phyloP scores from a whole-genome alignment of 2,797 vertebrate genomes.

The Gastrophryne carolinensis region DNA sequence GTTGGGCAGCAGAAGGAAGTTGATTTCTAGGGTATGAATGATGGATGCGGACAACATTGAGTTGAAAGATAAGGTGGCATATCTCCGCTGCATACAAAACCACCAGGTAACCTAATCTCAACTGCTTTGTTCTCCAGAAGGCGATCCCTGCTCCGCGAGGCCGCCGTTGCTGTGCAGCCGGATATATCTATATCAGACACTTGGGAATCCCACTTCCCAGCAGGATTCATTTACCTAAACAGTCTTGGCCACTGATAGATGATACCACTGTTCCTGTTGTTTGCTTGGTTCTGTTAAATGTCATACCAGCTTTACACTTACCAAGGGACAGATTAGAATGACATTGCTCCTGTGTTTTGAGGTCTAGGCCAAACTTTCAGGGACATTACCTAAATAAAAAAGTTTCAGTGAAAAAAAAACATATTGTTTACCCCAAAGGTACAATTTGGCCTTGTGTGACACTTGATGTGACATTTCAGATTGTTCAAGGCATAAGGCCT shows the following conservation, averaged over 20 bases:
- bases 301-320: background rate
- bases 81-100: slow-evolving; percentile 34
- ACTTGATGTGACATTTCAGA: no score
- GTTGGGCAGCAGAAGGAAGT: slow-evolving; percentile 27
- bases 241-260: background rate
- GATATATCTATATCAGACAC: slow-evolving; percentile 34
- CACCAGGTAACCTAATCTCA: slow-evolving; percentile 44
- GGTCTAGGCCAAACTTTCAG: background rate
- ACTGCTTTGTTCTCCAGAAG: slow-evolving; percentile 22
- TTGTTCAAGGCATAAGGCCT: no score
- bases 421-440: no score
- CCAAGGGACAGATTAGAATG: background rate
- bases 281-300: background rate
- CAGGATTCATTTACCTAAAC: slow-evolving; percentile 1
- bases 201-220: slow-evolving; percentile 28
- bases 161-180: slow-evolving; percentile 39
- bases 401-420: no score
- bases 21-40: slow-evolving; percentile 47
- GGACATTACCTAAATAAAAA: background rate
- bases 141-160: slow-evolving; percentile 23
- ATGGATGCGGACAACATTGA: slow-evolving; percentile 41
- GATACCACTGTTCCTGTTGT: background rate
- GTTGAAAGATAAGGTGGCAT: slow-evolving; percentile 43
- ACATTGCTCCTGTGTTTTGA: background rate
- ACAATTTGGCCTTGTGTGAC: no score